Conservation (phyloP, 2,888 invertebrate species). For the Mimas tiliae region DNA sequence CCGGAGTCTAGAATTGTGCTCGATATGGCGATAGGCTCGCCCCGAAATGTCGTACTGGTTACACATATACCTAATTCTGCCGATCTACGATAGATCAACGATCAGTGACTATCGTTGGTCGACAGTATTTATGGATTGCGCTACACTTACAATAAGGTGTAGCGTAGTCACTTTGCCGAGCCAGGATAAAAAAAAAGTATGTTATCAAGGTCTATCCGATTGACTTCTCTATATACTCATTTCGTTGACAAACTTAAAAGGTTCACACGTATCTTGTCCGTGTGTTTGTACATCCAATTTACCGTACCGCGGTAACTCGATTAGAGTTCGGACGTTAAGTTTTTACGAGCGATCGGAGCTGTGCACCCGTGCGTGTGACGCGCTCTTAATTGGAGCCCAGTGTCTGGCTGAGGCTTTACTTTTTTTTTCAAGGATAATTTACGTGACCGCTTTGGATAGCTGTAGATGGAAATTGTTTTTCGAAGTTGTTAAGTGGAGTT, state of each 20-base stretch:
- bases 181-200: not conserved
- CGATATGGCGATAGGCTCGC: too few species aligned
- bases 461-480: not conserved
- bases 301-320: not conserved
- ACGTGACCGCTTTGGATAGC: not conserved
- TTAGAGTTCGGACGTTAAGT: constrained; percentile 3
- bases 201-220: not conserved
- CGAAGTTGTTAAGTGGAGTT: not conserved
- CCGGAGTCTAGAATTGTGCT: too few species aligned
- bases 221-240: not conserved
- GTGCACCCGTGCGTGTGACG: constrained; percentile 23
- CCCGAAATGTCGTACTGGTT: too few species aligned
- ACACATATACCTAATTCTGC: too few species aligned
- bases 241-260: not conserved
- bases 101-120: too few species aligned
- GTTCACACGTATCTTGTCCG: not conserved
- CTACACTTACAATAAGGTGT: too few species aligned
- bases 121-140: too few species aligned
- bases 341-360: constrained; percentile 8
- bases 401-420: not conserved
- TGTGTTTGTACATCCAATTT: not conserved
- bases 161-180: too few species aligned
- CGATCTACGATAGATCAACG: too few species aligned
- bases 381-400: constrained; percentile 1
- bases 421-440: constrained; percentile 12